Conservation (phyloP, 2,113 vertebrate genomes). For the Microcebus jonahi region DNA sequence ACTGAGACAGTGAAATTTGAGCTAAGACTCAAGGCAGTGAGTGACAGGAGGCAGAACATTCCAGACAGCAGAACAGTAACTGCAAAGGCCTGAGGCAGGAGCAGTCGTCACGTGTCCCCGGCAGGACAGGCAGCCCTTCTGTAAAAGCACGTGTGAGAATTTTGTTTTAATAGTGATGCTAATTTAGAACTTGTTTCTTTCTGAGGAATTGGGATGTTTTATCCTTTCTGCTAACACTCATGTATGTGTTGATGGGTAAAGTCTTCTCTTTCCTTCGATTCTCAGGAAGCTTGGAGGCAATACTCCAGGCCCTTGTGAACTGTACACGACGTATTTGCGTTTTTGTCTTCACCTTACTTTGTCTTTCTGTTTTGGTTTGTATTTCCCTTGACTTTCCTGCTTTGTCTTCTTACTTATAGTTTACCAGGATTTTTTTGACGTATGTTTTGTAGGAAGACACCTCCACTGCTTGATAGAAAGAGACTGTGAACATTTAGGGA, state of each 20-base stretch:
- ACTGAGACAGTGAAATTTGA: not conserved
- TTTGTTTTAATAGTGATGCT: not conserved
- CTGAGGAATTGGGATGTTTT: not conserved
- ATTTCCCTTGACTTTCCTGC: not conserved
- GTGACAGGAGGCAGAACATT: not conserved
- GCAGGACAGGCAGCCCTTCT: not conserved
- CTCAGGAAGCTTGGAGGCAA: not conserved
- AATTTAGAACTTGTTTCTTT: not conserved
- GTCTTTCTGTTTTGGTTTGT: not conserved
- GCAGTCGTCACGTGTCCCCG: not conserved
- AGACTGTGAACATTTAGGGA: not conserved
- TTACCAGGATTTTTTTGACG: not conserved
- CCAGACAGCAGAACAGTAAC: not conserved
- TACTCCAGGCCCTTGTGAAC: not conserved
- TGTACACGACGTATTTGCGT: not conserved
- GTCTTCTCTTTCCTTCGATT: not conserved
- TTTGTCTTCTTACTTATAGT: not conserved
- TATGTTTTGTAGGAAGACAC: not conserved
- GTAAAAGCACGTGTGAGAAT: not conserved
- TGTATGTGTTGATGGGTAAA: not conserved
- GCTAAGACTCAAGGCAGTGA: not conserved
- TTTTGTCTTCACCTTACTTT: slow-evolving; percentile 12
- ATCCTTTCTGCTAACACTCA: not conserved
- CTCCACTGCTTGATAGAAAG: not conserved
- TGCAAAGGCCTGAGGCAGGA: not conserved